phyloP scores from a whole-genome alignment of 2,888 invertebrate genomes.

The Ceraclea dissimilis region DNA sequence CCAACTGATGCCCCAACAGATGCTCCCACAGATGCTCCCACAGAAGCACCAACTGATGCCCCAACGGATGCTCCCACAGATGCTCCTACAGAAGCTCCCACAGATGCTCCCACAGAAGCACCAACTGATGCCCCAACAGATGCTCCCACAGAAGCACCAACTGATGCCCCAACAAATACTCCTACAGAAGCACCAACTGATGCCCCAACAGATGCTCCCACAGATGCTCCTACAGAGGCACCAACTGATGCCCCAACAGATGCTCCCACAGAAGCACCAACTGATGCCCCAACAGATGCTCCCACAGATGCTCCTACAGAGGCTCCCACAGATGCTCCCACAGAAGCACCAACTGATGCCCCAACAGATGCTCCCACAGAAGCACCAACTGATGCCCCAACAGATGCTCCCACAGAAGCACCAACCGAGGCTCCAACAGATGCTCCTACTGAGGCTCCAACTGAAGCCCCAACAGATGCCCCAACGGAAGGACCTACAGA shows the following conservation, averaged over 20 bases:
- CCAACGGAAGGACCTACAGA: constrained; percentile 12
- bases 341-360: constrained; percentile 9
- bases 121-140: constrained; percentile 12
- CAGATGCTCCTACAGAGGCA: constrained; percentile 7
- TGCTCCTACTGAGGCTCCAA: constrained; percentile 5
- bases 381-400: constrained; percentile 7
- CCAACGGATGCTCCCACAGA: no score
- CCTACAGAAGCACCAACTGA: constrained; percentile 1
- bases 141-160: constrained; percentile 6
- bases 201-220: constrained; percentile 6
- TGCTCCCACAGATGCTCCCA: constrained; percentile 6
- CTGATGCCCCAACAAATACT: constrained; percentile 6
- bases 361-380: constrained; percentile 6
- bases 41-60: constrained; percentile 11
- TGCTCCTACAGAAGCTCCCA: constrained; percentile 2
- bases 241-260: constrained; percentile 14
- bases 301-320: constrained; percentile 15
- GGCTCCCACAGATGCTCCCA: constrained; percentile 10
- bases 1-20: constrained; percentile 7
- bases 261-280: no score
- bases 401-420: constrained; percentile 6
- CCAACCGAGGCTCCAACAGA: constrained; percentile 5
- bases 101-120: background rate
- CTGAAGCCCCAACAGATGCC: constrained; percentile 3
- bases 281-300: constrained; percentile 10